Base-by-base conservation (phyloP, 2,113 vertebrate genomes). In the Machaerirhynchus nigripectus region DNA sequence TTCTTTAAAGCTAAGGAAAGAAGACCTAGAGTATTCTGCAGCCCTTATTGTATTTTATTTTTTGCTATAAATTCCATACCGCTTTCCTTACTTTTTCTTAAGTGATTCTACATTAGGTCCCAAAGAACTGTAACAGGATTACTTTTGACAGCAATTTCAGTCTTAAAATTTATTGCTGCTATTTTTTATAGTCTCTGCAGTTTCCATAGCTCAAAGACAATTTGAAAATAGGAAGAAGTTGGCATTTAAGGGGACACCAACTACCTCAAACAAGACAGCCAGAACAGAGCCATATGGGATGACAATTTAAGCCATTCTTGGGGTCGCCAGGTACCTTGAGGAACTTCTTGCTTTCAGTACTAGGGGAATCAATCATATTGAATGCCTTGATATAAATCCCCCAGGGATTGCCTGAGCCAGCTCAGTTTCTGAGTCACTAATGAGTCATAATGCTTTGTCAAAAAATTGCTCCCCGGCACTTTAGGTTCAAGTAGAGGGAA, bases 361-460 rank as follows among this genome's bases (percentile, higher is more conserved):
- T 71, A 27, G 33, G 61, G 50, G 92, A 95, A 94, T 85, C 94
- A 92, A 59, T 94, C 87, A 30, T 64, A 75, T 68, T 42, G 80
- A 86, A 83, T 88, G 84, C 84, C 89, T 90, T 92, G 84, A 93
- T 95, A 90, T 47, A 94, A 83, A 90, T 79, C 49, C 75, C 83
- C 42, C 44, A 68, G 84, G 76, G 75, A 27, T 20, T 76, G 61
- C 49, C 92, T 90, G 68, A 94, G 61, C 67, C 76, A 94, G 87
- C 87, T 90, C 84, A 49, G 84, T 83, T 88, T 87, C 91, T 92
- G 84, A 93, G 94, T 93, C 76, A 89, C 89, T 96, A 96, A 96
- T 96, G 87, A 96, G 52, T 97, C 87, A 91, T 82, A 95, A 93
- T 40, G 49, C 87, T 97, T 93, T 96, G 94, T 95, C 87, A 94